Base-by-base conservation (phyloP, 2,888 invertebrate genomes). In the Andrena flavipes region DNA sequence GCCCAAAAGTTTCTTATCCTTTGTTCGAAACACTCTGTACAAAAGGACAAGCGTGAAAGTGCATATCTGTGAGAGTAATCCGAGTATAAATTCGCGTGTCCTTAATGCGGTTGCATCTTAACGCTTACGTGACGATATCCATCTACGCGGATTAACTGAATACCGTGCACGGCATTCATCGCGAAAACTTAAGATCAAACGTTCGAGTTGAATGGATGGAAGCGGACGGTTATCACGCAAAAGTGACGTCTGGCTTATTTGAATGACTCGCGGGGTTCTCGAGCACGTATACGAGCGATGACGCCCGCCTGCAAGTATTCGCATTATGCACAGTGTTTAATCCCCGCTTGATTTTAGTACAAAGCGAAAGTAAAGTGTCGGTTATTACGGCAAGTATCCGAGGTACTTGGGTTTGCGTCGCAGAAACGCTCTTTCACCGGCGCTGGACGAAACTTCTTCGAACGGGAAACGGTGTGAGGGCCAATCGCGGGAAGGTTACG, bases 361-460 rank as follows among this genome's bases (percentile, higher is more conserved):
- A 76, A 82, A 80, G 72, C 69, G 70, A 76, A 65, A 76, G 76
- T 54, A 70, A 76, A 76, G 69, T 75, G 74, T 70, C 51, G 74
- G 63, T 67, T 78, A 73, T 71, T 68, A 51, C 73, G 73, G 62
- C 56, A 56, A 56, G 56, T 56, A 26, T 26, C 56, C 56, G 56
- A 13, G 56, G 56, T 3, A 56, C 23, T 68, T 51, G 59, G n/a
- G 60, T 49, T 70, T 33, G 48, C 23, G 6, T 60, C 48, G 60
- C 29, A 65, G 30, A 29, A 67, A 54, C 29, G 33, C 23, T 77
- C 56, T 59, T 59, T 64, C 48, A 20, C n/a, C 7, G 33, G 48
- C 70, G 33, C 30, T 23, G 13, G 56, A 68, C 54, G 33, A 20
- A 59, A 64, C 68, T 68, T 33, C 29, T 26, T 77, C n/a, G 59